These are phyloP conservation scores for Yponomeuta cagnagella DNA, from an alignment of 2,888 invertebrate genomes.

Conservation along the genomic window DNA sequence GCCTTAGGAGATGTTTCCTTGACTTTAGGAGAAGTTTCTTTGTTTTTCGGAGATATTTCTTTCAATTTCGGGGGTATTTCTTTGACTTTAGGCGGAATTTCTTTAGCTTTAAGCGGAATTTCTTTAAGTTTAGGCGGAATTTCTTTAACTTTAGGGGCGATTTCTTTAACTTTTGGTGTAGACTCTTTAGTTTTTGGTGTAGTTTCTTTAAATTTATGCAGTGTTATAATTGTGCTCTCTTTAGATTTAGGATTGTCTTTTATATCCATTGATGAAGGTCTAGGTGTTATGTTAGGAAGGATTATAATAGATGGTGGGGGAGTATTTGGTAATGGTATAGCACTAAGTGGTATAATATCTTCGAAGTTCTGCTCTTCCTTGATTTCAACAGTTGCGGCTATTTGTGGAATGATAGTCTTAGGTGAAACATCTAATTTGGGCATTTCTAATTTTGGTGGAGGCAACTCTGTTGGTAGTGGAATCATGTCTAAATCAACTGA, in stretches of 20 bases:
- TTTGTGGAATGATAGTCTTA: neutral
- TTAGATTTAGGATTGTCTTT: neutral
- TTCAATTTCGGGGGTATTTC: neutral
- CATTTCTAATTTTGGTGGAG: neutral
- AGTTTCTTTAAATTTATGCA: neutral
- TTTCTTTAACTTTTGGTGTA: constrained; percentile 2
- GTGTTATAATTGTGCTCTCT: neutral
- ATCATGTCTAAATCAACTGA: neutral
- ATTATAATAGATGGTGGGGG: neutral
- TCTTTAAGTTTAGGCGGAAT: neutral
- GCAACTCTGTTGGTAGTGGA: constrained; percentile 2
- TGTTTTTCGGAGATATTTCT: neutral
- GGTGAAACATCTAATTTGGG: neutral
- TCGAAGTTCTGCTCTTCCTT: neutral
- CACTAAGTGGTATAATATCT: neutral
- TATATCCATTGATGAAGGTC: neutral
- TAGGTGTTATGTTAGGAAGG: neutral
- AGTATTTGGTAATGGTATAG: neutral
- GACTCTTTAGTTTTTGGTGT: neutral
- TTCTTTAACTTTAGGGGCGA: neutral
- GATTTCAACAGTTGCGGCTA: neutral
- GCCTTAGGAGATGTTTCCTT: neutral
- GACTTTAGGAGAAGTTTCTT: neutral
- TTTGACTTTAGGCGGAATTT: neutral
- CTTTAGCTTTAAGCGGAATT: neutral